These are phyloP conservation scores for Crepidodera aurea DNA, from an alignment of 2,888 invertebrate species.

Conservation along the genomic window DNA sequence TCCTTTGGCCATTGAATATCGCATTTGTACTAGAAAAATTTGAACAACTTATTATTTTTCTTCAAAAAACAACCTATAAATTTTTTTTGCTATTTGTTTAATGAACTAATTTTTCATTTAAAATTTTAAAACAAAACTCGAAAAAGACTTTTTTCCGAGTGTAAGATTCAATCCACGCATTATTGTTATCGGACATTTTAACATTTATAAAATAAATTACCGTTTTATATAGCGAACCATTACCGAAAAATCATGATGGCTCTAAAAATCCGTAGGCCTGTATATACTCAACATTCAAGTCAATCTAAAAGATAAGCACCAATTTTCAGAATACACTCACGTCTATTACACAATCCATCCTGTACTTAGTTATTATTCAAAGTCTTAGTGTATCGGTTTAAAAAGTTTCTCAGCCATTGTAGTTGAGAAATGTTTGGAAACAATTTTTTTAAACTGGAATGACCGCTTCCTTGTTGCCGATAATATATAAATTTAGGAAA, in stretches of 20 bases:
- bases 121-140: too few species aligned
- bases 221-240: neutral
- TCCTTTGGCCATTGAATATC: too few species aligned
- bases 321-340: slow-evolving; percentile 25
- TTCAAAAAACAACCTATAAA: too few species aligned
- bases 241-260: neutral
- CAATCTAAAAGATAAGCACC: slow-evolving; percentile 29
- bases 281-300: slow-evolving; percentile 12
- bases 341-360: slow-evolving; percentile 19
- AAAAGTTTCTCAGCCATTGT: slow-evolving; percentile 28
- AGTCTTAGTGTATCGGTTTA: slow-evolving; percentile 22
- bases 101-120: too few species aligned
- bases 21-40: too few species aligned
- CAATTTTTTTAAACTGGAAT: slow-evolving; percentile 25
- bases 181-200: neutral
- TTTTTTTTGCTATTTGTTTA: too few species aligned
- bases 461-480: slow-evolving; percentile 4
- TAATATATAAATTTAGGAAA: neutral
- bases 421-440: slow-evolving; percentile 22
- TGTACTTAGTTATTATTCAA: slow-evolving; percentile 31
- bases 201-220: neutral
- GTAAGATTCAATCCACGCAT: neutral
- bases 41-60: too few species aligned
- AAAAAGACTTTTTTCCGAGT: neutral
- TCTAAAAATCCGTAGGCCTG: slow-evolving; percentile 3